phyloP scores from a whole-genome alignment of 2,113 vertebrate genomes.

The Aleadryas rufinucha region DNA sequence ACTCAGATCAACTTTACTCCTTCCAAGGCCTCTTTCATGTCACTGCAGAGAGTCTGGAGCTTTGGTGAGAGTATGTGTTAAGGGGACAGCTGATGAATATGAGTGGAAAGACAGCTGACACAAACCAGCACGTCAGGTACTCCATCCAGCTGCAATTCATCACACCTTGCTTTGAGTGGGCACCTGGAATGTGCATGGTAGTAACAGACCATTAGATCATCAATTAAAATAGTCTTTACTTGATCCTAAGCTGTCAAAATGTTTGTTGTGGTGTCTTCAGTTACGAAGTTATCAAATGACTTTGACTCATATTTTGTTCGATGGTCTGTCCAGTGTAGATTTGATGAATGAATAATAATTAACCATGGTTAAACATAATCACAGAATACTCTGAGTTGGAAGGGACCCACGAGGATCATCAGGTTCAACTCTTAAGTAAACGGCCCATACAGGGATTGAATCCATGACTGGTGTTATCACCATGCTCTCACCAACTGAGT shows the following conservation, averaged over 20 bases:
- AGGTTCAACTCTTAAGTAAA: neutral
- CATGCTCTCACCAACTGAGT: neutral
- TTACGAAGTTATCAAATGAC: accelerated
- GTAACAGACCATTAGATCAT: neutral
- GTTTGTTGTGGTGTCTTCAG: neutral
- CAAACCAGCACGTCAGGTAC: neutral
- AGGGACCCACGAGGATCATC: accelerated
- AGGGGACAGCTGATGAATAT: neutral
- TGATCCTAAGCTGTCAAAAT: neutral
- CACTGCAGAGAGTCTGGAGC: neutral
- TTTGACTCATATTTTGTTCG: neutral
- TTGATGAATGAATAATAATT: neutral
- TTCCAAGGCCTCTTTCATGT: neutral
- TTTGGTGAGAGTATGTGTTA: neutral
- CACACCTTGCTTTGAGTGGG: neutral
- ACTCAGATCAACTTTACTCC: neutral
- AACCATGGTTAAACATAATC: neutral
- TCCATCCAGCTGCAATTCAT: neutral
- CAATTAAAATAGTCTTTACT: neutral
- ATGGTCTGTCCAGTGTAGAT: neutral
- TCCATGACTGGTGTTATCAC: neutral
- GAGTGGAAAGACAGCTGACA: neutral
- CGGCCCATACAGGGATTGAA: neutral
- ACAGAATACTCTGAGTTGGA: neutral
- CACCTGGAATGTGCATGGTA: neutral